These are phyloP conservation scores for Aix galericulata DNA, from an alignment of 2,113 vertebrate species.

Conservation along the genomic window DNA sequence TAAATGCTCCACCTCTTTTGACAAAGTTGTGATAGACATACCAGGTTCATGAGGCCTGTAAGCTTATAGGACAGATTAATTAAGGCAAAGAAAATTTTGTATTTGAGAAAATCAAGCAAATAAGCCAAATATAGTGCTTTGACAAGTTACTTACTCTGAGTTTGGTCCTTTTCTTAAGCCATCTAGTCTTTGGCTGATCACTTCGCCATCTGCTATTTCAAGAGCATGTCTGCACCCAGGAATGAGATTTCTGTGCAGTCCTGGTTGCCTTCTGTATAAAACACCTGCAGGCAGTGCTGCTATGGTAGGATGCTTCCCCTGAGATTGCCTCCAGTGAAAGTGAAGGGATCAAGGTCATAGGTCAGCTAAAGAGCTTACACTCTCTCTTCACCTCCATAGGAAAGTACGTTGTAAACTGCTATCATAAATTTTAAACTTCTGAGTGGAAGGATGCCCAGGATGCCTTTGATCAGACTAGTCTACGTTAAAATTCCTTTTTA, in stretches of 20 bases:
- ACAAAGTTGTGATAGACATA: slow-evolving; percentile 12
- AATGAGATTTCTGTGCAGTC: background rate
- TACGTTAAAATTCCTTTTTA: slow-evolving; percentile 1
- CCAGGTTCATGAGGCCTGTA: slow-evolving; percentile 27
- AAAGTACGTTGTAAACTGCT: background rate
- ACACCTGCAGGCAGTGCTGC: background rate
- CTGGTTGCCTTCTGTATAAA: background rate
- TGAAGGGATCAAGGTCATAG: background rate
- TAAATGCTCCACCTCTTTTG: background rate
- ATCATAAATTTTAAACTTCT: background rate
- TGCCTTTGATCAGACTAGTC: slow-evolving; percentile 40
- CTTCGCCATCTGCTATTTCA: background rate
- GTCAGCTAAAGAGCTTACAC: background rate
- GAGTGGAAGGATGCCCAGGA: slow-evolving; percentile 28
- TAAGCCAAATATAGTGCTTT: background rate
- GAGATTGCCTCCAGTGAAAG: background rate
- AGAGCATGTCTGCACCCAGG: background rate
- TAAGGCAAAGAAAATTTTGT: slow-evolving; percentile 24
- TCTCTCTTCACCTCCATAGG: background rate
- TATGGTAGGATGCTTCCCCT: background rate
- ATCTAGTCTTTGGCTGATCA: background rate
- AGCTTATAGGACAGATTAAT: slow-evolving; percentile 46
- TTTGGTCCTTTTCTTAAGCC: background rate
- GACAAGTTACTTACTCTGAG: background rate
- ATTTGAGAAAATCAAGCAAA: background rate